Evolutionary conservation across 2,113 vertebrate species (phyloP).

Genomic region (Bufo gargarizans): DNA sequence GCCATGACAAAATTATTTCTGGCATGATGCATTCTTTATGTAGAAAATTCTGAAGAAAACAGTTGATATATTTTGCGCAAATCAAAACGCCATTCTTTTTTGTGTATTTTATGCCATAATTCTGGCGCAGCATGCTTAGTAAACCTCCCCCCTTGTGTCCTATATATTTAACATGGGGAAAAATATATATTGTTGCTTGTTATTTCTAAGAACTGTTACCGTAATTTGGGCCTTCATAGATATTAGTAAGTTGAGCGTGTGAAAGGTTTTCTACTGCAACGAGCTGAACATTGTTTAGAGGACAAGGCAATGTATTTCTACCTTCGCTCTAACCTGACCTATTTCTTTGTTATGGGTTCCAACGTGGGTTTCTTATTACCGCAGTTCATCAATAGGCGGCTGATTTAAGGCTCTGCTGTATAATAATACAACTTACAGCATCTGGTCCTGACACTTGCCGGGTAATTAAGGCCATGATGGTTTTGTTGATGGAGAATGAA

Average conservation of each 20-base stretch:
- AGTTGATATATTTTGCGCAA: too few relatives aligned
- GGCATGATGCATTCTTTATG: too few relatives aligned
- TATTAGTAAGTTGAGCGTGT: background rate
- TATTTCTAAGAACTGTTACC: too few relatives aligned
- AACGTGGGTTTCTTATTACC: slow-evolving; percentile 69
- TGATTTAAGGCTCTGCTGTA: slow-evolving; percentile 78
- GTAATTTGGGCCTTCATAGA: too few relatives aligned
- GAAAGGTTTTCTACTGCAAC: background rate
- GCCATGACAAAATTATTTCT: too few relatives aligned
- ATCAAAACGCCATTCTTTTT: too few relatives aligned
- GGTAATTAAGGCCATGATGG: slow-evolving; percentile 86
- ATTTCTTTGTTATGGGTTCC: slow-evolving; percentile 65
- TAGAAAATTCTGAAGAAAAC: too few relatives aligned
- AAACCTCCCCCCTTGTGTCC: too few relatives aligned
- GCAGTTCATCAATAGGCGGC: slow-evolving; percentile 66
- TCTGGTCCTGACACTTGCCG: slow-evolving; percentile 78
- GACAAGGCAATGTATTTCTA: background rate
- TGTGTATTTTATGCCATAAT: too few relatives aligned
- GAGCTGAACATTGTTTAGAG: background rate
- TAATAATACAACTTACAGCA: slow-evolving; percentile 83
- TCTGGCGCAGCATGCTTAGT: too few relatives aligned
- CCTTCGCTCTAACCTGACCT: slow-evolving; percentile 8
- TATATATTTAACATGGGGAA: too few relatives aligned
- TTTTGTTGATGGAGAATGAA: slow-evolving; percentile 82
- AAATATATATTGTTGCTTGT: too few relatives aligned